Base-by-base conservation (phyloP, 1,140 invertebrate species). In the Leptestheria dahalacensis region DNA sequence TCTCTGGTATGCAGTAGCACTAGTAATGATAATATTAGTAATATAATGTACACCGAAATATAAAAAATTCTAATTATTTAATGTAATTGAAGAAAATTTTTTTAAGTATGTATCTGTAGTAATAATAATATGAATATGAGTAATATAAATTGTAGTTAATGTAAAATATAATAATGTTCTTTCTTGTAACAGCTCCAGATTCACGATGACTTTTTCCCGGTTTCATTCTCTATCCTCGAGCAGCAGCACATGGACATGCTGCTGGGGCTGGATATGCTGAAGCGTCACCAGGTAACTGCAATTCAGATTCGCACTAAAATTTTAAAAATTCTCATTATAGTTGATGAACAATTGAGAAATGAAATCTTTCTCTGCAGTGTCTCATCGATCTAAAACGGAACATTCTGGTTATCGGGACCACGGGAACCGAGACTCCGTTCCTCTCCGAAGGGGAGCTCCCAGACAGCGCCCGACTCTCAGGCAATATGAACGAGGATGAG, bases 241-340 rank as follows among this genome's bases (percentile, higher is more conserved):
- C 87, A 97, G 64, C 94, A 98, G 70, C 87, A 90, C 2, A 97
- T 98, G 91, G 95, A 99, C 68, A 97, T 99, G 91, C 73, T 99
- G 20, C 74, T 99, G 3, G 95, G 95, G 0, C 77, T 99, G 26
- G 95, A 99, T 69, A 97, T 98, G 91, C 75, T 99, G 0, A 94
- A 92, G 74, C 75, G 95, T 64, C 95, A 99, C 78, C 89, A 92
- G 74, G 83, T 86, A 70, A 65, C 26, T 57, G 48, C 23, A 57
- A 47, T 9, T 41, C 3, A 18, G 12, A 28, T 24, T n/a, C 6
- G 18, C 3, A 20, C 29, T n/a, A 60, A n/a, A 21, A 24, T 15
- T 56, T 47, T 6, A 46, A 26, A 60, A 18, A 28, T 12, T 12
- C 25, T 55, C 57, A n/a, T 54, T 12, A 1, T 18, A n/a, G 50